Evolutionary conservation across 2,888 invertebrate species (phyloP).

Genomic region (Tuta absoluta): DNA sequence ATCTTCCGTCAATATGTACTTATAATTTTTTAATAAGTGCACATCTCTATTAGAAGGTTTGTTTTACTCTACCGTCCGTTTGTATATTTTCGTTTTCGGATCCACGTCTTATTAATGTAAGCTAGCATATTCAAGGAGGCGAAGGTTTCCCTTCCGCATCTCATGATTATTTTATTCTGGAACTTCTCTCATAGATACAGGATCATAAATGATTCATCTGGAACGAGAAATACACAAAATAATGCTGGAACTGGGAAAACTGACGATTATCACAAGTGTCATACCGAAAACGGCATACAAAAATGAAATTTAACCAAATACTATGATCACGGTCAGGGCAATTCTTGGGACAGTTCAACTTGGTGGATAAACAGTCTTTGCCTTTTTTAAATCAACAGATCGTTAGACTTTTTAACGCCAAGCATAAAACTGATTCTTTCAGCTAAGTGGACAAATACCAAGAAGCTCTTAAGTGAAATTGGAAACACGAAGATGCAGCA

Average conservation of each 20-base stretch:
- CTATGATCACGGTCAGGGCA: too few species aligned
- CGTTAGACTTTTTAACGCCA: background rate
- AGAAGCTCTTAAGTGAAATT: slow-evolving; percentile 18
- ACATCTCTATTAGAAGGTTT: background rate
- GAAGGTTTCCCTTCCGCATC: slow-evolving; percentile 26
- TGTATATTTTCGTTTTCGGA: slow-evolving; percentile 9
- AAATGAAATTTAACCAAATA: too few species aligned
- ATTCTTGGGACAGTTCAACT: too few species aligned
- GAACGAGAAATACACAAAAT: slow-evolving; percentile 8
- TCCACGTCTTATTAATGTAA: slow-evolving; percentile 23
- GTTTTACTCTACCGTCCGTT: slow-evolving; percentile 1
- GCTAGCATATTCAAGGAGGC: slow-evolving; percentile 26
- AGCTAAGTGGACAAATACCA: slow-evolving; percentile 20
- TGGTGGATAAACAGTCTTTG: too few species aligned
- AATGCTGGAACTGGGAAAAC: background rate
- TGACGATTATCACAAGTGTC: background rate
- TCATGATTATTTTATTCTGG: slow-evolving; percentile 25
- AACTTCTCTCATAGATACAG: slow-evolving; percentile 17
- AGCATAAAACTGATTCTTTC: background rate
- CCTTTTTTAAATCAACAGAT: too few species aligned
- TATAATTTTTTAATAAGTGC: background rate
- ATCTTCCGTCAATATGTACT: background rate
- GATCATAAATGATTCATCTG: slow-evolving; percentile 23
- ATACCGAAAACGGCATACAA: background rate
- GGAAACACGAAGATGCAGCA: slow-evolving; percentile 22